Evolutionary conservation across 2,888 invertebrate genomes (phyloP).

Genomic region (Euzophera pinguis): DNA sequence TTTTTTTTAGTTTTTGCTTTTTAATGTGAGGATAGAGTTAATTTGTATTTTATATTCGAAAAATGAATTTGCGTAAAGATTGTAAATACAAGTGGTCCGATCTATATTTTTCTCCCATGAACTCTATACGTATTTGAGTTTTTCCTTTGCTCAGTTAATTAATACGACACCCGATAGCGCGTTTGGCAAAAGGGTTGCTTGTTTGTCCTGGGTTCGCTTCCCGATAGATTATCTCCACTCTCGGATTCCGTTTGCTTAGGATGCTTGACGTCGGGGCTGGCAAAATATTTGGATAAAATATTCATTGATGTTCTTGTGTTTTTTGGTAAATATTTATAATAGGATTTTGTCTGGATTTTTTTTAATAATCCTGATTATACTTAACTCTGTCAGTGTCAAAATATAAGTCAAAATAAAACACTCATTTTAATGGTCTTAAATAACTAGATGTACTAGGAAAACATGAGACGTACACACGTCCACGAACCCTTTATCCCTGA

Average conservation of each 20-base stretch:
- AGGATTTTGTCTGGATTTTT: too few relatives aligned
- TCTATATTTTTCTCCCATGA: background rate
- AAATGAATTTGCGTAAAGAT: too few relatives aligned
- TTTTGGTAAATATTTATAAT: background rate
- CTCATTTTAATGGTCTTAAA: background rate
- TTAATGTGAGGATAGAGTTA: too few relatives aligned
- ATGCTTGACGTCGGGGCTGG: constrained; percentile 21
- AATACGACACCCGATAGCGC: constrained; percentile 56
- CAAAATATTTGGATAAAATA: constrained; percentile 16
- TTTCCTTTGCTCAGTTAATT: constrained; percentile 40
- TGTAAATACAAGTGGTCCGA: background rate
- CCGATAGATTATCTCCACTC: constrained; percentile 41
- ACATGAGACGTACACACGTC: background rate
- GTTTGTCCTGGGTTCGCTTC: constrained; percentile 51
- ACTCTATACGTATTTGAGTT: background rate
- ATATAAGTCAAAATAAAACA: too few relatives aligned
- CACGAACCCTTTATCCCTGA: constrained; percentile 10
- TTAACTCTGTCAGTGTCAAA: too few relatives aligned
- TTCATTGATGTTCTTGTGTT: constrained; percentile 10
- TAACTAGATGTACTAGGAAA: background rate
- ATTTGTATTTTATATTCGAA: too few relatives aligned
- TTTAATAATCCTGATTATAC: too few relatives aligned
- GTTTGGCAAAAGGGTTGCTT: constrained; percentile 47
- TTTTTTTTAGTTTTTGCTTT: too few relatives aligned
- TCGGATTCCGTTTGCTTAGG: constrained; percentile 44